Percentiles rank a stretch among this genome's conserved stretches.
Evolutionary conservation across 2,797 vertebrate genomes (phyloP).

Genomic region (Muraenolepis orangiensis): DNA sequence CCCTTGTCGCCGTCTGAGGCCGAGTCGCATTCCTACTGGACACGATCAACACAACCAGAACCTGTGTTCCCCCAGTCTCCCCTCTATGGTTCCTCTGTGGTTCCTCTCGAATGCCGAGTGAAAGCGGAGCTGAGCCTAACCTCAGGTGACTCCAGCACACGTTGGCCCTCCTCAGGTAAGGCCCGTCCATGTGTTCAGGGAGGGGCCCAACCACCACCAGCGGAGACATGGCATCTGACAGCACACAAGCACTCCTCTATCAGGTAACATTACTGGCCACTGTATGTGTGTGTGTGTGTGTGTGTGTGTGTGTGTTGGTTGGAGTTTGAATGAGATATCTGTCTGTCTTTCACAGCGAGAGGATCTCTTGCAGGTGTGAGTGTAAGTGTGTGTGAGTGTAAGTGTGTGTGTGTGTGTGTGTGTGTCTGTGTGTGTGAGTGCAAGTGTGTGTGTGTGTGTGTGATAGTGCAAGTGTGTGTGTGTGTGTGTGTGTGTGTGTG

Average conservation of each 20-base stretch:
- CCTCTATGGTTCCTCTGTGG: too few relatives aligned
- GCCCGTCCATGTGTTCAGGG: slow-evolving; percentile 15
- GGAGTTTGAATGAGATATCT: slow-evolving; percentile 41
- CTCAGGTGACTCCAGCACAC: slow-evolving; percentile 33
- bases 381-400: slow-evolving; percentile 21
- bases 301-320: slow-evolving; percentile 15
- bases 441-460: slow-evolving; percentile 26
- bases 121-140: slow-evolving; percentile 10
- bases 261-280: slow-evolving; percentile 46
- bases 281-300: slow-evolving; percentile 13
- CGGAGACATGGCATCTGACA: slow-evolving; percentile 35
- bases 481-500: slow-evolving; percentile 11
- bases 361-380: slow-evolving; percentile 35
- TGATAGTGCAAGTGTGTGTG: slow-evolving; percentile 18
- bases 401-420: slow-evolving; percentile 13
- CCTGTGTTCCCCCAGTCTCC: too few relatives aligned
- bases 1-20: too few relatives aligned
- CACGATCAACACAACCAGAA: too few relatives aligned
- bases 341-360: slow-evolving; percentile 26
- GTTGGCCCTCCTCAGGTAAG: slow-evolving; percentile 10
- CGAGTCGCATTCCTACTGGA: too few relatives aligned
- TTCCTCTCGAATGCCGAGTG: too few relatives aligned
- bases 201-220: slow-evolving; percentile 42
- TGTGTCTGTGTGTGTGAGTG: slow-evolving; percentile 15
- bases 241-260: slow-evolving; percentile 44